Percentiles rank a stretch among this genome's conserved stretches.
These are phyloP conservation scores for Ophion obscuratus DNA, from an alignment of 2,888 invertebrate species.

Conservation along the genomic window DNA sequence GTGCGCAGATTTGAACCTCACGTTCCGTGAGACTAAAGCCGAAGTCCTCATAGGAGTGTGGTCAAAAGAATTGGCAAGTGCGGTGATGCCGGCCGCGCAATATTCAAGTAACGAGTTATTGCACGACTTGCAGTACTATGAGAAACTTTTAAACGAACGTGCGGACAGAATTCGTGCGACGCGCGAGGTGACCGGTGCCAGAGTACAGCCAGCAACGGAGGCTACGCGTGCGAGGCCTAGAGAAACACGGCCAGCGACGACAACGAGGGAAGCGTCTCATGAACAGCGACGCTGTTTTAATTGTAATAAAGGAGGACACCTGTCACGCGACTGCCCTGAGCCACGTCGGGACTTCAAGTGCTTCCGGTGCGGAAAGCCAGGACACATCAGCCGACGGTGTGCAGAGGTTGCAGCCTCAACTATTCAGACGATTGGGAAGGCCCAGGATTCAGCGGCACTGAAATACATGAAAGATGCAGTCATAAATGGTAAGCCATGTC, in stretches of 20 bases:
- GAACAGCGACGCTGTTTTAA: constrained; percentile 17
- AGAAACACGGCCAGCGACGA: not conserved
- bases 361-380: not conserved
- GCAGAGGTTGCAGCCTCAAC: not conserved
- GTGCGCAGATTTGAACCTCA: not conserved
- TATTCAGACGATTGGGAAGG: not conserved
- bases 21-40: not conserved
- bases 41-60: not conserved
- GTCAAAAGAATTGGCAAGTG: not conserved
- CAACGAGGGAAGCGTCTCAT: too few relatives aligned
- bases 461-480: not conserved
- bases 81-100: not conserved
- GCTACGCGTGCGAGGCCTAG: too few relatives aligned
- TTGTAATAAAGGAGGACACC: not conserved
- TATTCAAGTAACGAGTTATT: not conserved
- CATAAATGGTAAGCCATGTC: not conserved
- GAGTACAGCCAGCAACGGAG: too few relatives aligned
- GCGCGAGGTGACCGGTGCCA: too few relatives aligned
- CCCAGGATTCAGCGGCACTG: not conserved
- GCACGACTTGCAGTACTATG: not conserved
- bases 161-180: fast-evolving
- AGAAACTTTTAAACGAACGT: not conserved
- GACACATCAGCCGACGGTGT: not conserved
- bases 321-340: not conserved
- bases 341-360: not conserved